Evolutionary conservation across 1,140 invertebrate genomes (phyloP).

Genomic region (Papilio glaucus): DNA sequence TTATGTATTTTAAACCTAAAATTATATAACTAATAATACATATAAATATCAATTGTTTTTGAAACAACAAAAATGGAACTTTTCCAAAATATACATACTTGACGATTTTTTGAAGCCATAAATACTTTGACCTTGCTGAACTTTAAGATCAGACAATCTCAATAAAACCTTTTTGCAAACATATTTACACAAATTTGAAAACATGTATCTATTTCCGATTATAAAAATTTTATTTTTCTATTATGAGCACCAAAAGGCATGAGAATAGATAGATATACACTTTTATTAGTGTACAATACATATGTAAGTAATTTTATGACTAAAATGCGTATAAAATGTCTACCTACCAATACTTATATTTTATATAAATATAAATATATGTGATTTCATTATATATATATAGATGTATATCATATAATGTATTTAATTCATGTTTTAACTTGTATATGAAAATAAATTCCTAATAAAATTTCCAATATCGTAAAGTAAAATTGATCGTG

Average conservation of each 20-base stretch:
- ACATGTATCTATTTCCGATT: neutral
- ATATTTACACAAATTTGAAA: neutral
- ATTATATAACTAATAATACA: too few relatives aligned
- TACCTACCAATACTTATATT: neutral
- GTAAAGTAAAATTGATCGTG: neutral
- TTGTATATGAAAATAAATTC: neutral
- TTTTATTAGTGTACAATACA: neutral
- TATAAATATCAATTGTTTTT: too few relatives aligned
- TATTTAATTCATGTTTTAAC: neutral
- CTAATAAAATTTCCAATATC: neutral
- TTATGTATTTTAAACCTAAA: too few relatives aligned
- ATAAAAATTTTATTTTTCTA: slow-evolving; percentile 5
- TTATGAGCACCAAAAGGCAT: slow-evolving; percentile 15
- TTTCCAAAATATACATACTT: too few relatives aligned
- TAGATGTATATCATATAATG: neutral
- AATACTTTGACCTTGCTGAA: too few relatives aligned
- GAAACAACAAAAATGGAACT: too few relatives aligned
- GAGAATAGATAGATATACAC: neutral
- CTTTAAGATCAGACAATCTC: too few relatives aligned
- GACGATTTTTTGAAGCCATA: too few relatives aligned
- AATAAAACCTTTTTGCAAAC: too few relatives aligned
- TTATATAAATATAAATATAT: neutral
- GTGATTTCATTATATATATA: neutral
- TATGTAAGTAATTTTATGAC: neutral
- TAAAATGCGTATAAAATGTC: slow-evolving; percentile 2